Percentiles rank a stretch among this genome's conserved stretches.
These are phyloP conservation scores for Maniola jurtina DNA, from an alignment of 1,140 invertebrate species.

Conservation along the genomic window DNA sequence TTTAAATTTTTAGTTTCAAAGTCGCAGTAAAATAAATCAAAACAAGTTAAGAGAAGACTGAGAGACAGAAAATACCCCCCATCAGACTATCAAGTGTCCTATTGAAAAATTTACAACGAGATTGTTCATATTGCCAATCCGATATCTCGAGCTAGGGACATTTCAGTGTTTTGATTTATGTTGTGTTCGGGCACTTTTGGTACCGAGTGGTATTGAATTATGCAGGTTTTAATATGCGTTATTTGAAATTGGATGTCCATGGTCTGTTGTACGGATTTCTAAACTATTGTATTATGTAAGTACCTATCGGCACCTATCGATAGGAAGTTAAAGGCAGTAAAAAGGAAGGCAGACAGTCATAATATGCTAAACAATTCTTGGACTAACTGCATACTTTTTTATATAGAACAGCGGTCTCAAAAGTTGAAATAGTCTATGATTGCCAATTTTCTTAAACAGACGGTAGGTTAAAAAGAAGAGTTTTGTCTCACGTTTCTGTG, in stretches of 20 bases:
- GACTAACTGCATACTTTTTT: too few relatives aligned
- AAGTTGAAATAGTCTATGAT: too few relatives aligned
- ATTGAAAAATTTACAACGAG: constrained; percentile 24
- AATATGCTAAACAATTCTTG: too few relatives aligned
- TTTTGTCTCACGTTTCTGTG: too few relatives aligned
- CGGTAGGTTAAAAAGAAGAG: too few relatives aligned
- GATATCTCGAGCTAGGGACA: constrained; percentile 17
- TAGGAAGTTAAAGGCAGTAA: too few relatives aligned
- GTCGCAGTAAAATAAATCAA: neutral
- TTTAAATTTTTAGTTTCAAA: neutral
- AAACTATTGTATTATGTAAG: neutral
- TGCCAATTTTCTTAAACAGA: too few relatives aligned
- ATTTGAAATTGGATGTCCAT: constrained; percentile 14
- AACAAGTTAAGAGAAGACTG: neutral
- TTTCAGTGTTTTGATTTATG: constrained; percentile 24
- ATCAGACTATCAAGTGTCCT: constrained; percentile 17
- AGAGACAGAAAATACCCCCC: neutral
- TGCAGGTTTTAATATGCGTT: constrained; percentile 31
- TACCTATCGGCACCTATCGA: too few relatives aligned
- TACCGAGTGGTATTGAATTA: constrained; percentile 25
- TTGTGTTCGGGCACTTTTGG: constrained; percentile 18
- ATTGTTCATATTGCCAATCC: constrained; percentile 23
- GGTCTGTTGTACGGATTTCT: neutral
- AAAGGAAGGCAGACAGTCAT: too few relatives aligned
- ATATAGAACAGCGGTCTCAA: too few relatives aligned